Percentiles rank a stretch among this genome's conserved stretches.
These are phyloP conservation scores for Charadrius vociferus DNA, from an alignment of 2,113 vertebrate species.

Conservation along the genomic window DNA sequence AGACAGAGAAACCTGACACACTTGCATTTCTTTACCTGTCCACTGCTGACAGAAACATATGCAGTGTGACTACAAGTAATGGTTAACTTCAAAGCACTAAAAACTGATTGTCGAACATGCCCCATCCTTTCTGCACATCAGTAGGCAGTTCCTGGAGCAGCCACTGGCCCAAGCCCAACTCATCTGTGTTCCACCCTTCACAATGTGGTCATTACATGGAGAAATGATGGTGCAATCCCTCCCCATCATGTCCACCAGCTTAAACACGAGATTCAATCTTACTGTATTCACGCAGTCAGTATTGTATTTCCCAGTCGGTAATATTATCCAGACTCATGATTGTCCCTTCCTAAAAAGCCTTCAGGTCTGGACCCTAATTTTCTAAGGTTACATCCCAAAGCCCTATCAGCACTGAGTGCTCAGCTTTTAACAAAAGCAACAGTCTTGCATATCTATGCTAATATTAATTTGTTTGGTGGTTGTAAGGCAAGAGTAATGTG, in stretches of 20 bases:
- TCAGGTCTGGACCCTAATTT: background rate
- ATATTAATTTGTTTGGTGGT: slow-evolving; percentile 37
- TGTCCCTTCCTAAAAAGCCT: background rate
- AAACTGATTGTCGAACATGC: background rate
- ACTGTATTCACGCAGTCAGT: background rate
- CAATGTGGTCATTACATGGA: background rate
- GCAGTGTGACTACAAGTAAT: slow-evolving; percentile 14
- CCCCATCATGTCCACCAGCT: background rate
- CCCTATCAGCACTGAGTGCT: background rate
- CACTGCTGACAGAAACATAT: slow-evolving; percentile 1
- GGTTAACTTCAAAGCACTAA: slow-evolving; percentile 45
- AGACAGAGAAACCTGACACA: slow-evolving; percentile 10
- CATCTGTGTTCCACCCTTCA: slow-evolving; percentile 1
- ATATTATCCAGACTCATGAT: background rate
- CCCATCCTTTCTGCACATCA: slow-evolving; percentile 21
- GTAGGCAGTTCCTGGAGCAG: background rate
- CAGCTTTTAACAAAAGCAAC: slow-evolving; percentile 10
- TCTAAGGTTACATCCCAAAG: background rate
- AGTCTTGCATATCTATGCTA: background rate
- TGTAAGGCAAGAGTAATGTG: background rate
- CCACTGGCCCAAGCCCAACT: background rate
- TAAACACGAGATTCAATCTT: background rate
- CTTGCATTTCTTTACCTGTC: slow-evolving; percentile 45
- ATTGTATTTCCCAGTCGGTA: background rate
- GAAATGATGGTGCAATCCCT: background rate